Conservation (phyloP, 2,888 invertebrate genomes). For the Archips crataeganus region DNA sequence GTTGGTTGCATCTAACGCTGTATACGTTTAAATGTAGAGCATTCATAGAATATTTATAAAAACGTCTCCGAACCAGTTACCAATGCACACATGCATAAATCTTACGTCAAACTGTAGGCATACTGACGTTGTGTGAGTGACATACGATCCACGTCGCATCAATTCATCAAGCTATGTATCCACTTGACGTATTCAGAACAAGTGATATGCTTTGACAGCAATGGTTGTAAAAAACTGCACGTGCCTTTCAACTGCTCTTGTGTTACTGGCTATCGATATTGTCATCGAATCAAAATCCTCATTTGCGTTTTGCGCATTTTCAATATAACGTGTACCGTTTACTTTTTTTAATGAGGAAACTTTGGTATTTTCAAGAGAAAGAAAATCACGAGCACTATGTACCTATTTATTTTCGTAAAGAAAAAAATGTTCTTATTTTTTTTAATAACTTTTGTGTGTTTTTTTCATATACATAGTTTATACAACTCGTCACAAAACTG, state of each 20-base stretch:
- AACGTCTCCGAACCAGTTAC: neutral
- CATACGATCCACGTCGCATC: slow-evolving; percentile 11
- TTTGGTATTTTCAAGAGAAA: too few relatives aligned
- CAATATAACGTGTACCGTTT: too few relatives aligned
- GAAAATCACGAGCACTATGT: too few relatives aligned
- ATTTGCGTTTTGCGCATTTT: too few relatives aligned
- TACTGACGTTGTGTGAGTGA: neutral
- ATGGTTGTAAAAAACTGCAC: neutral
- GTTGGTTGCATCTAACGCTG: neutral
- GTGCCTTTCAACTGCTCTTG: neutral
- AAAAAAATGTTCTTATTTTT: too few relatives aligned
- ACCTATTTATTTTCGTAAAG: too few relatives aligned
- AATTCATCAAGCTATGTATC: slow-evolving; percentile 7
- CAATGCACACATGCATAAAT: neutral
- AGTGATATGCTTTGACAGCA: neutral
- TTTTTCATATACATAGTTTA: too few relatives aligned
- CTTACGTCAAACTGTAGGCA: neutral
- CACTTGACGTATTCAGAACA: neutral
- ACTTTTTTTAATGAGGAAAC: too few relatives aligned
- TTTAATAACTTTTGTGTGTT: too few relatives aligned
- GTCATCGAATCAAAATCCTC: too few relatives aligned
- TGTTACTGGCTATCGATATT: neutral
- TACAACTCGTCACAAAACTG: too few relatives aligned
- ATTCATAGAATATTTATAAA: slow-evolving; percentile 5
- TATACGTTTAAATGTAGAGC: slow-evolving; percentile 8